A percentile compares a stretch with the other conserved stretches of the same genome.
Evolutionary conservation across 2,797 vertebrate species (phyloP).

Genomic region (Hypotaenidia philippensis): DNA sequence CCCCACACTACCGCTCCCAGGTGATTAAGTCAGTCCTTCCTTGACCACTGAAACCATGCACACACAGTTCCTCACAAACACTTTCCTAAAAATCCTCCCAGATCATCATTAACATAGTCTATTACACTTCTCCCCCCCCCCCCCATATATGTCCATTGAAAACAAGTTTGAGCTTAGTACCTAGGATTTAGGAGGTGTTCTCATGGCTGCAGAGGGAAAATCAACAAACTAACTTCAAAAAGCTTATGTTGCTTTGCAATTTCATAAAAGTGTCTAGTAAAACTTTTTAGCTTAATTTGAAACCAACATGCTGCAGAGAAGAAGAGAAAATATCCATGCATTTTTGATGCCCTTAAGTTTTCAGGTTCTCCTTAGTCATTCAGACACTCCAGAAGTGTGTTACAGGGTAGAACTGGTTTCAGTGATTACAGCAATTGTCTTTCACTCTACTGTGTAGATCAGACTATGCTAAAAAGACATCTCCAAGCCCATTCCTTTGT

Average conservation of each 20-base stretch:
- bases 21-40: neutral
- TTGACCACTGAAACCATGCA: neutral
- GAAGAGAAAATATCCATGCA: neutral
- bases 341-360: neutral
- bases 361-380: neutral
- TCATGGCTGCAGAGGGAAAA: neutral
- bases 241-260: neutral
- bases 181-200: neutral
- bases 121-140: neutral
- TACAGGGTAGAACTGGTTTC: neutral
- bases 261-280: neutral
- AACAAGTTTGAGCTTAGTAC: neutral
- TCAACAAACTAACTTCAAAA: neutral
- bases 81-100: neutral
- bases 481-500: neutral
- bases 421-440: neutral
- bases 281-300: constrained; percentile 10
- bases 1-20: neutral
- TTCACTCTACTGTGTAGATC: neutral
- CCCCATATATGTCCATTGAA: neutral
- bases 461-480: neutral
- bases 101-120: neutral
- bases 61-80: neutral
- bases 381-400: neutral
- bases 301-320: neutral